These are phyloP conservation scores for Ceramica pisi DNA, from an alignment of 2,888 invertebrate species.

Conservation along the genomic window DNA sequence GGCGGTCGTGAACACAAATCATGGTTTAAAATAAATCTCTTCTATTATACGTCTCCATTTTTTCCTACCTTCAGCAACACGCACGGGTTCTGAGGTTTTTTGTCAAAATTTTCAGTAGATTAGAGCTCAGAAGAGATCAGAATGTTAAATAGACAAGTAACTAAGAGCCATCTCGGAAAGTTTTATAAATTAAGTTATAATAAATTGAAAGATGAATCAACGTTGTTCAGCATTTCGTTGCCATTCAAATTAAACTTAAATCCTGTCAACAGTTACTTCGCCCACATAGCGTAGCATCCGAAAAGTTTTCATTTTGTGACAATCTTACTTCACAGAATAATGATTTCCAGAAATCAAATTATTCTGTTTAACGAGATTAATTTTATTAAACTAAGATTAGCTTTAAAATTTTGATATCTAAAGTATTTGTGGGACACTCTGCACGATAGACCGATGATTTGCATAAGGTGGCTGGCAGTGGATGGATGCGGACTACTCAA, in stretches of 20 bases:
- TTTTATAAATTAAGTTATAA: neutral
- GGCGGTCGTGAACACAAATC: too few species aligned
- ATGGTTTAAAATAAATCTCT: too few species aligned
- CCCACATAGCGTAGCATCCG: slow-evolving; percentile 26
- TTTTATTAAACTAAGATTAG: slow-evolving; percentile 12
- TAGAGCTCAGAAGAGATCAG: too few species aligned
- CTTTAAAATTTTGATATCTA: slow-evolving; percentile 1
- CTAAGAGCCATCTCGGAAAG: too few species aligned
- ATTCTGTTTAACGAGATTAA: slow-evolving; percentile 1
- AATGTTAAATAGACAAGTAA: too few species aligned
- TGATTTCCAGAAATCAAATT: slow-evolving; percentile 32
- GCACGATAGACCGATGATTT: too few species aligned
- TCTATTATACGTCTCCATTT: neutral
- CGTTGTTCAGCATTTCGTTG: neutral
- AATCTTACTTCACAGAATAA: slow-evolving; percentile 63
- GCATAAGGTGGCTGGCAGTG: too few species aligned
- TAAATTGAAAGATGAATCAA: neutral
- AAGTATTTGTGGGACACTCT: too few species aligned
- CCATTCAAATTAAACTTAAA: slow-evolving; percentile 9
- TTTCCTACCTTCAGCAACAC: neutral
- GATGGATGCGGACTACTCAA: too few species aligned
- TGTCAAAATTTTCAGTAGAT: neutral
- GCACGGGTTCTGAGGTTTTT: neutral
- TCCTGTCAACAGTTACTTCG: slow-evolving; percentile 14
- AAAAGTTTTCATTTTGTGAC: slow-evolving; percentile 62